Base-by-base conservation (phyloP, 30 jellyfish, hydroid and myxozoan genomes). In the Chironex yamaguchii region DNA sequence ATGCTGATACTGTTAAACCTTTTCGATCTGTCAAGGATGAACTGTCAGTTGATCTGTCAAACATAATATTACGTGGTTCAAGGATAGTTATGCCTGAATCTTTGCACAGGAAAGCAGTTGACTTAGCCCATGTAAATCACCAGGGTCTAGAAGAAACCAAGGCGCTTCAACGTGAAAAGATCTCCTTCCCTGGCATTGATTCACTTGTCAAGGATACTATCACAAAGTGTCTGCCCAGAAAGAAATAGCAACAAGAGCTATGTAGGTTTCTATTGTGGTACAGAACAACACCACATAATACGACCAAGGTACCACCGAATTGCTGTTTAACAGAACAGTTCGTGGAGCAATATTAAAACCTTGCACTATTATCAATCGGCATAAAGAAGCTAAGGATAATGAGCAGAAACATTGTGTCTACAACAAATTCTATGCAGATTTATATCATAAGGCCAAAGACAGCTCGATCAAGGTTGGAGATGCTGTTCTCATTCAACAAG, bases 171-270 rank as follows among this genome's bases (percentile, higher is more conserved):
- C 36, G 66, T 14, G 52, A 58, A 26, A 21, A 81, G 9, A 69
- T 86, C 14, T 84, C 91, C 81, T 82, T 64, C 26, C 93, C 92
- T 33, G 48, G 27, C 12, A 49, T 82, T 0, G 91, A 67, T 24
- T 11, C 27, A 71, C 29, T 12, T 22, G 84, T 82, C 48, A 51
- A 68, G 36, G 35, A 82, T 3, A 27, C n/a, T 12, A 77, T 86
- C 4, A 34, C 31, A 23, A 24, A 25, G 25, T 32, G 93, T 29
- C 17, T 66, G 11, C 64, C 92, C 13, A 67, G 82, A 51, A 64
- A 52, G 65, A 72, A 71, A 52, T 74, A 91, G 96, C 64, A 79
- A 22, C 96, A 86, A 33, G 95, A 84, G 70, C 67, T 70, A 25
- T 27, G 52, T 29, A 35, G 88, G 30, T 26, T 82, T 26, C 89